Evolutionary conservation across 1,140 invertebrate genomes (phyloP).

Genomic region (Ptiloglossa arizonensis): DNA sequence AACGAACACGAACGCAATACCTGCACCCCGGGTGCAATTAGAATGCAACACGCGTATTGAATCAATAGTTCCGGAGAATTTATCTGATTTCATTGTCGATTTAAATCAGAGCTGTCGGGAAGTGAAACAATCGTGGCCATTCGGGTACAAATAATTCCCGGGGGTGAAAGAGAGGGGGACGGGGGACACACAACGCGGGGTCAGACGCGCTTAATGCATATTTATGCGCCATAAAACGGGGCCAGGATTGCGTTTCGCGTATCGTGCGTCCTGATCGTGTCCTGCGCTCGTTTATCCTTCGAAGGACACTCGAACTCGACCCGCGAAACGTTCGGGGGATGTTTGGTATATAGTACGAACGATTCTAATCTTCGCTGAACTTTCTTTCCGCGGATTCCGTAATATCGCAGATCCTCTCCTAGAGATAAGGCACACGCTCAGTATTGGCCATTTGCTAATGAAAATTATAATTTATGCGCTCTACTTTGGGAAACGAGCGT

Average conservation of each 20-base stretch:
- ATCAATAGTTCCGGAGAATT: constrained; percentile 20
- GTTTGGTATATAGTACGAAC: too few species aligned
- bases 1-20: too few species aligned
- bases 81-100: constrained; percentile 41
- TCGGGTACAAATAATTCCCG: constrained; percentile 23
- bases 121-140: constrained; percentile 18
- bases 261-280: neutral
- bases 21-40: neutral
- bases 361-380: too few species aligned
- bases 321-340: neutral
- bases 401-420: too few species aligned
- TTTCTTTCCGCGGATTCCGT: too few species aligned
- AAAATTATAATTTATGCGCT: too few species aligned
- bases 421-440: too few species aligned
- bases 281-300: constrained; percentile 6
- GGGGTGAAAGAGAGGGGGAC: neutral
- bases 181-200: too few species aligned
- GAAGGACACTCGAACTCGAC: constrained; percentile 28
- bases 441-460: too few species aligned
- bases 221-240: constrained; percentile 32
- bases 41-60: constrained; percentile 15
- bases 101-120: constrained; percentile 27
- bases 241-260: constrained; percentile 17
- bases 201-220: constrained; percentile 18
- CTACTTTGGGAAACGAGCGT: too few species aligned